These are phyloP conservation scores for Diabrotica balteata DNA, from an alignment of 2,888 invertebrate species.

Conservation along the genomic window DNA sequence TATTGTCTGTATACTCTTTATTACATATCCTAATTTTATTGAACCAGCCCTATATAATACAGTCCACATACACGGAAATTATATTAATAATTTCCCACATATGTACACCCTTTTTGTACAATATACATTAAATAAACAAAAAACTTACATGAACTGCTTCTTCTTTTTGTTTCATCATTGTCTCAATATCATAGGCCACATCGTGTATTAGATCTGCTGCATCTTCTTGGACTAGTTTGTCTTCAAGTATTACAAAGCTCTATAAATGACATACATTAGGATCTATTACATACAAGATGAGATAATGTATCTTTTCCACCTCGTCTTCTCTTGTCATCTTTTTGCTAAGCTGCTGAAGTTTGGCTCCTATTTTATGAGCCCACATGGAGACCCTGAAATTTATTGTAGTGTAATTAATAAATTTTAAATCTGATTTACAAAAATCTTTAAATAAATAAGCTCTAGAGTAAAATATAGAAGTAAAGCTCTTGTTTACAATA, in stretches of 20 bases:
- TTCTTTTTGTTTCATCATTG: constrained; percentile 85
- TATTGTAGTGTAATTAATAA: neutral
- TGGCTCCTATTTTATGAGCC: constrained; percentile 79
- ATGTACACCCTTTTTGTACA: too few relatives aligned
- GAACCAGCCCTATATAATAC: too few relatives aligned
- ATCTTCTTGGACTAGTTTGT: constrained; percentile 42
- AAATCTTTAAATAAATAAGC: too few relatives aligned
- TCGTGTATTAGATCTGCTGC: constrained; percentile 78
- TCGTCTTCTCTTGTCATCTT: constrained; percentile 78
- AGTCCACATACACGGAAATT: too few relatives aligned
- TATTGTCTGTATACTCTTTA: too few relatives aligned
- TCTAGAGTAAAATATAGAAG: too few relatives aligned
- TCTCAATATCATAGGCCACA: constrained; percentile 81
- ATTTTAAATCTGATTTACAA: too few relatives aligned
- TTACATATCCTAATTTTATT: too few relatives aligned
- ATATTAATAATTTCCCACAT: too few relatives aligned
- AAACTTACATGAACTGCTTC: constrained; percentile 79
- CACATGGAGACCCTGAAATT: constrained; percentile 73
- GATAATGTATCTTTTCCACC: constrained; percentile 70
- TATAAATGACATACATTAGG: constrained; percentile 30
- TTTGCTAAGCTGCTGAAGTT: constrained; percentile 77
- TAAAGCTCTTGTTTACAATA: too few relatives aligned
- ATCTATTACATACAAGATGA: too few relatives aligned
- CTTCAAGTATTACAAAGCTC: constrained; percentile 48
- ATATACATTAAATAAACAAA: too few relatives aligned